A percentile compares a stretch with the other conserved stretches of the same genome.
phyloP scores from a whole-genome alignment of 2,888 invertebrate genomes.

The Crossocerus cetratus region DNA sequence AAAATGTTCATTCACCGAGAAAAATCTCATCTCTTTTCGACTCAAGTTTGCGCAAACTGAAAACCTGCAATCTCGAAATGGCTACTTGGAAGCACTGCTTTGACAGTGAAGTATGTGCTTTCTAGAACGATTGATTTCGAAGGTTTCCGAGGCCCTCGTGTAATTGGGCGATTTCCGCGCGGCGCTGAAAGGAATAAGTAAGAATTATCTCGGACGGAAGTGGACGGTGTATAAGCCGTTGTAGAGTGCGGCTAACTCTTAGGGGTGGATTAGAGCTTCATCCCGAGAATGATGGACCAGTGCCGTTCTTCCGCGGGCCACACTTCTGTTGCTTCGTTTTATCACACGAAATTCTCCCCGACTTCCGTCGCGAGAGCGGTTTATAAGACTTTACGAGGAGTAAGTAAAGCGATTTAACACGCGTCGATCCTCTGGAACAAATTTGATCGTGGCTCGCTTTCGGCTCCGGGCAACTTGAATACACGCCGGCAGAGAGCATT shows the following conservation, averaged over 20 bases:
- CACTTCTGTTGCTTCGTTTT: background rate
- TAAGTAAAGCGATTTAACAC: background rate
- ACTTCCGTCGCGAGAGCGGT: background rate
- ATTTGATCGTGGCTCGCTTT: background rate
- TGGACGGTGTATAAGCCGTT: background rate
- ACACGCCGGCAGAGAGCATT: background rate
- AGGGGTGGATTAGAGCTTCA: background rate
- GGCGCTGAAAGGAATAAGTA: background rate
- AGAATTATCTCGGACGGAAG: background rate
- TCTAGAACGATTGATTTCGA: background rate
- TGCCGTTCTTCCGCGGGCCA: background rate
- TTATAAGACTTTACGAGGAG: background rate
- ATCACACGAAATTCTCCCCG: background rate
- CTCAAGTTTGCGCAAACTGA: too few species aligned
- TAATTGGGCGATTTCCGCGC: background rate
- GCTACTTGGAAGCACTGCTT: too few species aligned
- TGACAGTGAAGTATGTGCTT: too few species aligned
- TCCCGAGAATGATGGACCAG: background rate
- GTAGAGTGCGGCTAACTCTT: slow-evolving; percentile 1
- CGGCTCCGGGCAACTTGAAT: background rate
- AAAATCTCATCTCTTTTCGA: too few species aligned
- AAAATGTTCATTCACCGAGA: too few species aligned
- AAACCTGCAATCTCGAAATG: too few species aligned
- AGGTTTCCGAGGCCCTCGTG: background rate
- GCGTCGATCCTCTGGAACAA: background rate